Base-by-base conservation (phyloP, 2,888 invertebrate species). In the Scelioninae gen. 1 region DNA sequence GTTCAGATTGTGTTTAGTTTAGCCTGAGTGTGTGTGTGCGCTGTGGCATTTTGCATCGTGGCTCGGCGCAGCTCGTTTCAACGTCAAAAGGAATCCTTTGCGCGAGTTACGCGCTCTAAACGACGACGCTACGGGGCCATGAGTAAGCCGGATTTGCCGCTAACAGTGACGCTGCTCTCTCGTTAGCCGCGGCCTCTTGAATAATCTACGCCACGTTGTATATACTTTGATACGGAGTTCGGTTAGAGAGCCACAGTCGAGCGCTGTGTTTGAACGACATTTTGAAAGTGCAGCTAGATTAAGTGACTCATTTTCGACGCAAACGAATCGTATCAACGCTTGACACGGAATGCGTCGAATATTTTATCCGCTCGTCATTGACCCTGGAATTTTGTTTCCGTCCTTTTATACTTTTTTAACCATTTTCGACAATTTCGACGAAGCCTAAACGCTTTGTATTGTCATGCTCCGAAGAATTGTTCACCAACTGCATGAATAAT, bases 21-120 rank as follows among this genome's bases (percentile, higher is more conserved):
- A 53, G 13, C 13, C 23, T 49, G 49, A 7, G 32, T 5, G 60
- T 13, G 53, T 69, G 69, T 56, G 63, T 32, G 34, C 55, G 38
- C 16, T 62, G 62, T 15, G 68, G 60, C 55, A 75, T 74, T 63
- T 56, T 47, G 43, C 43, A 29, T 49, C 49, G 16, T 45, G 58
- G 63, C 38, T 56, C 63, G 53, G 34, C 38, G 55, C 55, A 55
- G 71, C 58, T 75, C 74, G 74, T 68, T 65, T 47, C 47, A 65
- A 75, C 81, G 81, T 81, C 75, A 81, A 81, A 81, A 81, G 81
- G 81, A 75, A 81, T 81, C 63, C 71, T 80, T 68, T 74, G 69
- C 62, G 34, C 53, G 62, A 65, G 49, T 31, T 72, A 60, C 71
- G 49, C 62, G 72, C 43, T 68, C 66, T 80, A 80, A 80, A 72